Base-by-base conservation (phyloP, 2,888 invertebrate genomes). In the Coleophora flavipennella region DNA sequence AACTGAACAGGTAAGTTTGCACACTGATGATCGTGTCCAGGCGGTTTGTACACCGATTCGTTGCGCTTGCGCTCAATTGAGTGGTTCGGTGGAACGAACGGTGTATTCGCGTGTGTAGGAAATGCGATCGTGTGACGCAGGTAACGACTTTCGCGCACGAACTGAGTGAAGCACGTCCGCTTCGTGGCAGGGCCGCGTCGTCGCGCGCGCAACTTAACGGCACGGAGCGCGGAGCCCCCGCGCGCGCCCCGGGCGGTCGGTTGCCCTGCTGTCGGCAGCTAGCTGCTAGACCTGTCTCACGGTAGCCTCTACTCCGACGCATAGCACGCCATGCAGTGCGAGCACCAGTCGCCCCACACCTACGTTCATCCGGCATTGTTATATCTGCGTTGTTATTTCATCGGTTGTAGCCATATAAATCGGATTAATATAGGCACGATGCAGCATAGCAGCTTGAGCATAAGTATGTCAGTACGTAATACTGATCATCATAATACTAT, bases 161-260 rank as follows among this genome's bases (percentile, higher is more conserved):
- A 81, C 79, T 83, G 84, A 80, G 76, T 79, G 83, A 81, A 81
- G 78, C 80, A 78, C 80, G 81, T 79, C 78, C 79, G 79, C 76
- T 69, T 81, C 81, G 81, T 78, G 80, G 50, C 55, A 38, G 46
- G 46, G 40, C 45, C 54, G 55, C 62, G 63, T 20, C n/a, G n/a
- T 48, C 69, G 70, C 71, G 64, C 68, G 72, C 73, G 71, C 75
- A 68, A 70, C 75, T 75, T 75, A 75, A 75, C 76, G 74, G 74
- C 69, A 66, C 59, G 57, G 60, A 66, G 59, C 57, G 60, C 14
- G 59, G 57, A 59, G 66, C 67, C 73, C 69, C 62, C 55, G 50
- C 57, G 46, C 52, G 51, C 48, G 43, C 53, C 59, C 20, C 20
- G 20, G 20, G 20, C 20, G 3, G 6, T 3, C 6, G 20, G 3